Conservation (phyloP, 2,113 vertebrate genomes). For the Tympanuchus pallidicinctus region DNA sequence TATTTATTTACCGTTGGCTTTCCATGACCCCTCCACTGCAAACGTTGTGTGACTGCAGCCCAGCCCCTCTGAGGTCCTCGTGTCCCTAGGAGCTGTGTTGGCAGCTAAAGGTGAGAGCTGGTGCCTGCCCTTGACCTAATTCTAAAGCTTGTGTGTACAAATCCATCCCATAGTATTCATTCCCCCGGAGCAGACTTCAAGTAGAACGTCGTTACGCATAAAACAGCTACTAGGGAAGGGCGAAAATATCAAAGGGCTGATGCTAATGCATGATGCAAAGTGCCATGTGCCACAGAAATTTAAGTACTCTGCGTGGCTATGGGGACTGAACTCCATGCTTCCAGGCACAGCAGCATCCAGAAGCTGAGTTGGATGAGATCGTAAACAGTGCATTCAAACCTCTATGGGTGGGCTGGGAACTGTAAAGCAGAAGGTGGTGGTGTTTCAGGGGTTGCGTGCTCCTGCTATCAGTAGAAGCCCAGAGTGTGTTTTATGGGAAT, state of each 20-base stretch:
- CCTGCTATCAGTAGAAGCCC: not conserved
- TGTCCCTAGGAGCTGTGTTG: not conserved
- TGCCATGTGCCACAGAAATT: not conserved
- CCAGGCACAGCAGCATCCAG: not conserved
- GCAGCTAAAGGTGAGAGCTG: slow-evolving; percentile 3
- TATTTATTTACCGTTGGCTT: not conserved
- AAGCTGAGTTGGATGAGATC: no score
- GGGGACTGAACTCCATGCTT: not conserved
- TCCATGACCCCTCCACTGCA: not conserved
- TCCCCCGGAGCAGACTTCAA: not conserved
- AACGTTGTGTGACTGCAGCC: rapidly evolving
- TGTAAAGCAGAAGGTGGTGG: not conserved
- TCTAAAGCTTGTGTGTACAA: not conserved
- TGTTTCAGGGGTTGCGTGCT: rapidly evolving
- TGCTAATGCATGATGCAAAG: not conserved
- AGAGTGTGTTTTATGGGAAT: not conserved
- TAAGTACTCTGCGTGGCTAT: not conserved
- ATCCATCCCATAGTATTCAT: not conserved
- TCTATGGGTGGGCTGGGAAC: rapidly evolving
- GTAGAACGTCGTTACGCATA: not conserved
- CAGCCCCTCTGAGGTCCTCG: rapidly evolving
- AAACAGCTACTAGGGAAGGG: not conserved
- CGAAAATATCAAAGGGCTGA: not conserved
- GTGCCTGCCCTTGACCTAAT: slow-evolving; percentile 19
- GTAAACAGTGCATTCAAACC: not conserved